These are phyloP conservation scores for Galerucella nymphaeae DNA, from an alignment of 2,888 invertebrate genomes.

Conservation along the genomic window DNA sequence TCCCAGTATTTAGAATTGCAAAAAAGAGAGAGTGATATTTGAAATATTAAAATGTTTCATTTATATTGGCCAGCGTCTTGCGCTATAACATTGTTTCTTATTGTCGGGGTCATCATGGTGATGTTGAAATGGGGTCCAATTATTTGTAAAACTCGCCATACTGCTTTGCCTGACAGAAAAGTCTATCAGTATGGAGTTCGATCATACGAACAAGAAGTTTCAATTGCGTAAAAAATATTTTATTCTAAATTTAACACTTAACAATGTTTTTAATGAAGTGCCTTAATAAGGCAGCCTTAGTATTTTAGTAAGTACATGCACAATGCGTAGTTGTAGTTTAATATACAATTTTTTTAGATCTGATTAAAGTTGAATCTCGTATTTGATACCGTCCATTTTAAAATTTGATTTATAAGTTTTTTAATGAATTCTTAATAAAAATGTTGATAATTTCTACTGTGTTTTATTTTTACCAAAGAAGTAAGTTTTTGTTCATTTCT, in stretches of 20 bases:
- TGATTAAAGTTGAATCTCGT: slow-evolving; percentile 5
- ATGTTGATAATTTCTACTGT: neutral
- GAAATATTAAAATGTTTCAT: slow-evolving; percentile 66
- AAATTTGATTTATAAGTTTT: slow-evolving; percentile 2
- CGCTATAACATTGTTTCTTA: slow-evolving; percentile 77
- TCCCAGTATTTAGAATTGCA: slow-evolving; percentile 63
- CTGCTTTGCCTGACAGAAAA: slow-evolving; percentile 72
- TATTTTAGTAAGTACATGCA: neutral
- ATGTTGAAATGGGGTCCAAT: slow-evolving; percentile 80
- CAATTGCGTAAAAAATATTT: slow-evolving; percentile 48
- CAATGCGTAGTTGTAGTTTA: neutral
- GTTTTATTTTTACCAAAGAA: neutral
- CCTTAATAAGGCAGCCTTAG: slow-evolving; percentile 2
- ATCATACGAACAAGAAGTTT: slow-evolving; percentile 74
- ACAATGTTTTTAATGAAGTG: neutral
- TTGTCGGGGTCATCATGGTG: slow-evolving; percentile 77
- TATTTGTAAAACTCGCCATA: slow-evolving; percentile 78
- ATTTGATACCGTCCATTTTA: slow-evolving; percentile 19
- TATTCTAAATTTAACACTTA: neutral
- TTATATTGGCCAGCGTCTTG: slow-evolving; percentile 83
- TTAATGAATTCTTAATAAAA: slow-evolving; percentile 1
- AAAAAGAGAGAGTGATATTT: slow-evolving; percentile 86
- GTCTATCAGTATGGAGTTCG: slow-evolving; percentile 72
- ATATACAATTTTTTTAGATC: slow-evolving; percentile 2
- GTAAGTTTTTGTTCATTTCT: too few relatives aligned